Evolutionary conservation across 2,113 vertebrate genomes (phyloP).

Genomic region (Lagopus leucura): DNA sequence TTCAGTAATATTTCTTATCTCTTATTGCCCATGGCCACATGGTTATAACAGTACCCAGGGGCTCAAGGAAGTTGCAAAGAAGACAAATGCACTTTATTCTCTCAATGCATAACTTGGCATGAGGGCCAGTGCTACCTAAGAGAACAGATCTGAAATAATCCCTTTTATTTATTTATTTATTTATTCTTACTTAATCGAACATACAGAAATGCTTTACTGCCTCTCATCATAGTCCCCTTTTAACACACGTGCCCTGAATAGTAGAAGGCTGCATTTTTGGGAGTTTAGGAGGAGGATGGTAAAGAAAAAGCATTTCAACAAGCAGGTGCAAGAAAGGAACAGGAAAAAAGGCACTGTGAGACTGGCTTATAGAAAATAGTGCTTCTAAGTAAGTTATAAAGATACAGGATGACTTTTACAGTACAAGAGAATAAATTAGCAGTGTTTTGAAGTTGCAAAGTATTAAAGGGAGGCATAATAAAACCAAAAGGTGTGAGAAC

Average conservation of each 20-base stretch:
- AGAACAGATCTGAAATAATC: neutral
- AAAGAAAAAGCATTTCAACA: conserved; percentile 15
- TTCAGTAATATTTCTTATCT: neutral
- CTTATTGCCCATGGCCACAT: neutral
- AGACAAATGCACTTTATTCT: neutral
- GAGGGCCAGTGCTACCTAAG: neutral
- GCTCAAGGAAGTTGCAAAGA: neutral
- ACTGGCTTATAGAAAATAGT: conserved; percentile 18
- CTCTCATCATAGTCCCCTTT: neutral
- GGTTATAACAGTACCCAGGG: neutral
- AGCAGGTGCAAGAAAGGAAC: conserved; percentile 45
- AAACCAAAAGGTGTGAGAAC: neutral
- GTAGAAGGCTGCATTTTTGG: conserved; percentile 13
- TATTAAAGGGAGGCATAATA: conserved; percentile 18
- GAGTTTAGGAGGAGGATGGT: neutral
- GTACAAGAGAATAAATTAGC: conserved; percentile 52
- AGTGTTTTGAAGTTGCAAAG: conserved; percentile 39
- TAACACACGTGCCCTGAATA: neutral
- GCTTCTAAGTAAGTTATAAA: conserved; percentile 50
- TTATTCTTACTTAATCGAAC: conserved; percentile 15
- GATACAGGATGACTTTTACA: conserved; percentile 16
- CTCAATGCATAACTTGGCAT: neutral
- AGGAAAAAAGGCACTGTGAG: conserved; percentile 26
- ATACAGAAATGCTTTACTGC: neutral
- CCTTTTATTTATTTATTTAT: neutral